Evolutionary conservation across 2,888 invertebrate genomes (phyloP), one percentile per base, ranked within the genome.

Genomic region (Caenorhabditis imperialis): DNA sequence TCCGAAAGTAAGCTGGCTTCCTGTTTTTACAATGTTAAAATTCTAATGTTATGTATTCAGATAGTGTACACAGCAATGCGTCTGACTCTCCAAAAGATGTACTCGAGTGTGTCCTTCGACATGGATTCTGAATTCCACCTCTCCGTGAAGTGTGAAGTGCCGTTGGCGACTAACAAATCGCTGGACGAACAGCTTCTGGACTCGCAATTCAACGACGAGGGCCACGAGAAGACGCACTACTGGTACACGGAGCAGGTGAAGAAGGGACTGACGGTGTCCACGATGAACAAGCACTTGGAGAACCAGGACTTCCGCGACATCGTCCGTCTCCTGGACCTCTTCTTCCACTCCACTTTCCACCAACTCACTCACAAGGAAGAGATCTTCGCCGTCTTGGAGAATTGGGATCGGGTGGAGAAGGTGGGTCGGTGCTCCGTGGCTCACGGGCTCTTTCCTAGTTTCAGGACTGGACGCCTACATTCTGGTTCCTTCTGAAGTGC

Each of bases 341-440:
- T 78, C 48, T 60, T 78, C 37, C 57, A 61, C 14, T 57, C 75
- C 1, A 61, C 76, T 4, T 78, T 78, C 20, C 76, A 78, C 33
- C 78, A 78, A 50, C 30, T 78, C 38, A 71, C 78, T 10, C 53
- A 67, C 33, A 57, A 58, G 38, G 67, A 74, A n/a, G 74, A 74
- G 18, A 50, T 74, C 6, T 50, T 62, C 6, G 58, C 53, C 18
- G 60, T 65, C 8, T 25, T 73, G 27, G 55, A 62, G 20, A 57
- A 62, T 27, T 50, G 48, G 57, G 55, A 55, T 55, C 27, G 50
- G 20, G 8, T 7, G 14, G 65, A 65, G 50, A 65, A 65, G 33
- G 63, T 63, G 27, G 14, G 12, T 18, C n/a, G n/a, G n/a, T n/a
- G n/a, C n/a, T n/a, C n/a, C n/a, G n/a, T n/a, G n/a, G n/a, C n/a